Evolutionary conservation across 2,113 vertebrate species (phyloP).

Genomic region (Ibidorhyncha struthersii): DNA sequence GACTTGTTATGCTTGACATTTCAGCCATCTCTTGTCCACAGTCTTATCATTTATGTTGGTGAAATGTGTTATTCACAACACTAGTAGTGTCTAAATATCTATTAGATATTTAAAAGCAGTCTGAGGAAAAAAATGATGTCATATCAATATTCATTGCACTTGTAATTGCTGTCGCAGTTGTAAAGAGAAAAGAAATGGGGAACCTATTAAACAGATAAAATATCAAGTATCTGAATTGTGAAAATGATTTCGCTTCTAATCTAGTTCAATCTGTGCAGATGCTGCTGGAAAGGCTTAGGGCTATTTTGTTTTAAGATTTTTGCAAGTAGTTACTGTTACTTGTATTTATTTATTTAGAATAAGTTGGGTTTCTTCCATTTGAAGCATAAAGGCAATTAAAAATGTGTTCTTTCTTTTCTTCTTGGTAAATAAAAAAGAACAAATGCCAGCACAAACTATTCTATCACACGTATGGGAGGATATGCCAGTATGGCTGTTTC

Average conservation of each 20-base stretch:
- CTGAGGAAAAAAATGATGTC: neutral
- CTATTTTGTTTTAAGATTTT: neutral
- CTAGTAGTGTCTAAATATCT: neutral
- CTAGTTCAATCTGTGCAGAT: constrained; percentile 17
- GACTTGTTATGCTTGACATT: neutral
- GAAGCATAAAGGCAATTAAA: neutral
- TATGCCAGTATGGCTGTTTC: neutral
- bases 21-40: neutral
- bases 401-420: neutral
- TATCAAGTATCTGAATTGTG: constrained; percentile 34
- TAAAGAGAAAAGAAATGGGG: constrained; percentile 9
- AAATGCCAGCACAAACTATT: neutral
- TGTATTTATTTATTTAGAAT: neutral
- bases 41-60: neutral
- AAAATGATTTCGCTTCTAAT: constrained; percentile 33
- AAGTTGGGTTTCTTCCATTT: neutral
- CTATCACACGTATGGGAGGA: neutral
- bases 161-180: neutral
- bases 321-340: neutral
- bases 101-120: neutral
- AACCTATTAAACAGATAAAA: constrained; percentile 25
- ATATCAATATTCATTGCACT: constrained; percentile 23
- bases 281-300: neutral
- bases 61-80: neutral
- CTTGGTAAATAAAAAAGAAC: neutral